A percentile compares a stretch with the other conserved stretches of the same genome.
These are phyloP conservation scores for Lypha dubia DNA, from an alignment of 2,888 invertebrate species.

Conservation along the genomic window DNA sequence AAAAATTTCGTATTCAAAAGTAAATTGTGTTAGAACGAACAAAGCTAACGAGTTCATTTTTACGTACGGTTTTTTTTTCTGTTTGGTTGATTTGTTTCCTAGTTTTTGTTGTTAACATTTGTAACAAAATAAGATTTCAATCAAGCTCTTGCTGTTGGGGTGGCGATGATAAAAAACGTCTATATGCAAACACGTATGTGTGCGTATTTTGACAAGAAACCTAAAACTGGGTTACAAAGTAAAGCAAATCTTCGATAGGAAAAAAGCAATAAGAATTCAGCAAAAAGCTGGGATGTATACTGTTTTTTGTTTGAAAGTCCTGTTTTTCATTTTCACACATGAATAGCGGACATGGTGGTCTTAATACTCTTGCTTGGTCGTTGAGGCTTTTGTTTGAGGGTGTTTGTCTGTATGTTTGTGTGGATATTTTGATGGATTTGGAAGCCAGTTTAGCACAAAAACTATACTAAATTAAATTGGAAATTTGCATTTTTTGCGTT, in stretches of 20 bases:
- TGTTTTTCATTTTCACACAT: conserved; percentile 45
- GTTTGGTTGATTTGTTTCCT: conserved; percentile 8
- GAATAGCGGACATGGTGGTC: conserved; percentile 35
- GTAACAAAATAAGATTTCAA: conserved; percentile 52
- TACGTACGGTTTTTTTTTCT: background rate
- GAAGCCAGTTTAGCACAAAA: background rate
- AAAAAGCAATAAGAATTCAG: background rate
- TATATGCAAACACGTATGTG: background rate
- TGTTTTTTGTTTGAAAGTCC: too few species aligned
- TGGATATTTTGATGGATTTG: background rate
- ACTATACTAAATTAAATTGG: conserved; percentile 19
- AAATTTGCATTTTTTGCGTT: conserved; percentile 18
- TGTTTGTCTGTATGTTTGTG: background rate
- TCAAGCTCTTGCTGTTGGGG: conserved; percentile 32
- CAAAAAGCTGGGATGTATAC: background rate
- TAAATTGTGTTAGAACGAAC: conserved; percentile 9
- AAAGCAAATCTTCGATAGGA: background rate
- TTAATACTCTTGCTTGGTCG: background rate
- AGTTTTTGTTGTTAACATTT: conserved; percentile 8
- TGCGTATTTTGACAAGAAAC: background rate
- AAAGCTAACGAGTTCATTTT: conserved; percentile 53
- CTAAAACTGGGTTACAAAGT: conserved; percentile 44
- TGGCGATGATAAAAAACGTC: conserved; percentile 16
- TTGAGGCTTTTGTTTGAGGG: background rate
- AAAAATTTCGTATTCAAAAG: conserved; percentile 21